Conservation (phyloP, 2,888 invertebrate species). For the Schrankia costaestrigalis region DNA sequence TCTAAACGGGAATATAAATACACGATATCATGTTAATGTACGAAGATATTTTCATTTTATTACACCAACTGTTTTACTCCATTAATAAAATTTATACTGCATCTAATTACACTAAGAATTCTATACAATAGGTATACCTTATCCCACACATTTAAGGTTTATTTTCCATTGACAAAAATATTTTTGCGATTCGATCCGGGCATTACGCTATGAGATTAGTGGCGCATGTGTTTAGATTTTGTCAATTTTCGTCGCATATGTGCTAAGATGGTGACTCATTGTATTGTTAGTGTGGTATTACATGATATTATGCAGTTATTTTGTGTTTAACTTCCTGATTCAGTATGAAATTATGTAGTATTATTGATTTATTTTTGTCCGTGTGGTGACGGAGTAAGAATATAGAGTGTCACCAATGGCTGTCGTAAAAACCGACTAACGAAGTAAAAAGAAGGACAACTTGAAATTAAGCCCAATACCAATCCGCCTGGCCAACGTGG, state of each 20-base stretch:
- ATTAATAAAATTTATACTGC: conserved; percentile 50
- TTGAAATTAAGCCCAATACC: too few relatives aligned
- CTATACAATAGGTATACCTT: conserved; percentile 18
- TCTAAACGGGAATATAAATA: conserved; percentile 31
- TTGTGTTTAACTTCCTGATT: background rate
- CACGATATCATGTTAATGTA: conserved; percentile 26
- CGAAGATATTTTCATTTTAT: conserved; percentile 45
- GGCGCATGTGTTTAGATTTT: conserved; percentile 51
- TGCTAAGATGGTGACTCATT: conserved; percentile 22
- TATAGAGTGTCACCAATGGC: too few relatives aligned
- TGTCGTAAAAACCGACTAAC: too few relatives aligned
- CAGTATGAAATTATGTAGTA: too few relatives aligned
- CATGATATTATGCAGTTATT: conserved; percentile 1
- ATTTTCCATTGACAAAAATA: conserved; percentile 20
- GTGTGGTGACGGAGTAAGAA: too few relatives aligned
- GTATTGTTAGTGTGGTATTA: conserved; percentile 13
- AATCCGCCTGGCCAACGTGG: too few relatives aligned
- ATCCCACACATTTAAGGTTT: conserved; percentile 18
- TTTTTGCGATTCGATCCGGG: conserved; percentile 46
- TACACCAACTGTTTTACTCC: conserved; percentile 52
- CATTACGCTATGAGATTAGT: conserved; percentile 39
- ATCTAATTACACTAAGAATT: conserved; percentile 46
- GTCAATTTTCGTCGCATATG: conserved; percentile 39
- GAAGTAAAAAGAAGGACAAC: too few relatives aligned
- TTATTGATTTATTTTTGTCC: too few relatives aligned